A percentile compares a stretch with the other conserved stretches of the same genome.
Evolutionary conservation across 2,888 invertebrate genomes (phyloP).

Genomic region (Papilio gigon): DNA sequence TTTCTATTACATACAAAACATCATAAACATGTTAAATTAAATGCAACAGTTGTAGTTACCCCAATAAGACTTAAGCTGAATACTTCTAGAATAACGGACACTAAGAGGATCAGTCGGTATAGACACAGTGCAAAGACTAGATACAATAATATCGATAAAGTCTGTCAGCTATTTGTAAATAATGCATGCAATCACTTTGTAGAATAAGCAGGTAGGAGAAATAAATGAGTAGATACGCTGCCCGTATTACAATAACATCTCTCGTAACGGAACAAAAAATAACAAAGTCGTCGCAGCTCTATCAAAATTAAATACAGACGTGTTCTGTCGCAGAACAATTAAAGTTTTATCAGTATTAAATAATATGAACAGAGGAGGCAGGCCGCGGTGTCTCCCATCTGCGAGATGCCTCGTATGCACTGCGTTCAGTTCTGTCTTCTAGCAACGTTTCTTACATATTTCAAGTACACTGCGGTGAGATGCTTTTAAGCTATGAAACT

Average conservation of each 20-base stretch:
- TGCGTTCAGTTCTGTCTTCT: background rate
- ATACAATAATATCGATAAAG: constrained; percentile 20
- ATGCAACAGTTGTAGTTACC: background rate
- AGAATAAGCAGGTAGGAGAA: no score
- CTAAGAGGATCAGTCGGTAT: background rate
- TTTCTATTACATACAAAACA: constrained; percentile 15
- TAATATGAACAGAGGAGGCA: background rate
- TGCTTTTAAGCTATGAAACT: constrained; percentile 16
- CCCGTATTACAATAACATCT: no score
- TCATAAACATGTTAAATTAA: background rate
- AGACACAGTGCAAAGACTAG: background rate
- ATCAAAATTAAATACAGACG: no score
- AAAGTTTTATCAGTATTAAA: background rate
- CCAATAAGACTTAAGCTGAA: background rate
- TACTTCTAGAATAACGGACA: background rate
- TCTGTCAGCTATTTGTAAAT: no score
- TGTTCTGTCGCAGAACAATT: no score
- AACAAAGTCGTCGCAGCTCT: no score
- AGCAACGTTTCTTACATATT: background rate
- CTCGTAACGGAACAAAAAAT: no score
- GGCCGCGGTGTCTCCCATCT: background rate
- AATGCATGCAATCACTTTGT: no score
- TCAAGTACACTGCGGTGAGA: background rate
- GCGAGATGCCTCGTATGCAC: no score
- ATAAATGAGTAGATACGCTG: no score